Evolutionary conservation across 2,888 invertebrate genomes (phyloP).

Genomic region (Romanomermis culicivorax): DNA sequence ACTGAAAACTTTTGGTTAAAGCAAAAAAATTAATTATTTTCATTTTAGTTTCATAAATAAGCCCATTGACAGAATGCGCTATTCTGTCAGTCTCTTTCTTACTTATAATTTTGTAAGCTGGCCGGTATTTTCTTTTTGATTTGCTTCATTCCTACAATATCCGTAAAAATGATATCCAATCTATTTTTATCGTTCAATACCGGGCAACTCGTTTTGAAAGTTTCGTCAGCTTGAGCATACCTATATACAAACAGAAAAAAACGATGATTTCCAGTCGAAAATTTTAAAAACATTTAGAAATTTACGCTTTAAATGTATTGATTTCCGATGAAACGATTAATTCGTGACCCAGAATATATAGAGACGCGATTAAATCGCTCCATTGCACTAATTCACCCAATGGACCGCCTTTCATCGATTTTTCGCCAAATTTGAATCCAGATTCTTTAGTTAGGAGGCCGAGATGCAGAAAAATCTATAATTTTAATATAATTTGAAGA

Average conservation of each 20-base stretch:
- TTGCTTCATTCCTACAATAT: slow-evolving; percentile 33
- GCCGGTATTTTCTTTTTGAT: slow-evolving; percentile 29
- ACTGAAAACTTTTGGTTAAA: no score
- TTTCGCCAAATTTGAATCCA: slow-evolving; percentile 31
- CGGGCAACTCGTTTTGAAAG: slow-evolving; percentile 11
- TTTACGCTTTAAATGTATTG: slow-evolving; percentile 13
- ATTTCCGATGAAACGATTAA: slow-evolving; percentile 31
- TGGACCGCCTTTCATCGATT: slow-evolving; percentile 33
- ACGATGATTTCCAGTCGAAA: background rate
- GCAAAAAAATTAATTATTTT: no score
- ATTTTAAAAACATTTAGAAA: background rate
- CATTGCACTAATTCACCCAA: slow-evolving; percentile 35
- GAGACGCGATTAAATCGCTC: slow-evolving; percentile 33
- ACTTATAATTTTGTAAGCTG: slow-evolving; percentile 30
- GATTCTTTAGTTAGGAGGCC: slow-evolving; percentile 32
- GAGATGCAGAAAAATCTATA: slow-evolving; percentile 31
- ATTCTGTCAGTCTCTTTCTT: no score
- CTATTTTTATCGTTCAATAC: background rate
- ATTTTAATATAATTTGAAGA: slow-evolving; percentile 8
- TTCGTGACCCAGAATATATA: slow-evolving; percentile 33
- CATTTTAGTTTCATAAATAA: no score
- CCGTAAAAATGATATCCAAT: slow-evolving; percentile 32
- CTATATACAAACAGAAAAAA: background rate
- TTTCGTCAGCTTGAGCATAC: slow-evolving; percentile 11
- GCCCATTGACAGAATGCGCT: no score